Conservation (phyloP, 2,113 vertebrate species). For the Urocolius indicus region DNA sequence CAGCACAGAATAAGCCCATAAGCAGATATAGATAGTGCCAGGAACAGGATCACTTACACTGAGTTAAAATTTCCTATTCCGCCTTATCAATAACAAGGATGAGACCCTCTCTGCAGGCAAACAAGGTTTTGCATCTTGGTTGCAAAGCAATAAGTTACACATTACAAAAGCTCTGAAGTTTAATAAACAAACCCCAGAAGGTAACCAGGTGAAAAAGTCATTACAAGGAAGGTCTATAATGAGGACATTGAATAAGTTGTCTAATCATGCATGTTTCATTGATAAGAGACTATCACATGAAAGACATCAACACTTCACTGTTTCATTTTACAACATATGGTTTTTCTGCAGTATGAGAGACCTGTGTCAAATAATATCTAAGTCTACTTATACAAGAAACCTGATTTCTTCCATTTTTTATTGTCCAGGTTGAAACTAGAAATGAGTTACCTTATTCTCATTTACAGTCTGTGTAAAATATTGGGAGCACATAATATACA, state of each 20-base stretch:
- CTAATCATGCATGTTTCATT: neutral
- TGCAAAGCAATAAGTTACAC: rapidly evolving
- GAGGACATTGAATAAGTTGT: neutral
- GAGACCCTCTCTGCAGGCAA: neutral
- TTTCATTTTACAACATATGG: neutral
- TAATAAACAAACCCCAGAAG: neutral
- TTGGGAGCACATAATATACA: neutral
- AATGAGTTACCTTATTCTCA: neutral
- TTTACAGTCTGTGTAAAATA: constrained; percentile 2
- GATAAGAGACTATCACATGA: neutral
- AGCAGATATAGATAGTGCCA: neutral
- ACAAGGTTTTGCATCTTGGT: neutral
- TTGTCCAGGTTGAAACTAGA: neutral
- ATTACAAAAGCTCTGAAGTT: neutral
- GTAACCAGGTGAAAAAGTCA: neutral
- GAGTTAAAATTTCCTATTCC: neutral
- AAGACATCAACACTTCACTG: neutral
- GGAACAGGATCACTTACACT: rapidly evolving
- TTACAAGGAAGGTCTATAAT: neutral
- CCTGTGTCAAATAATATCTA: neutral
- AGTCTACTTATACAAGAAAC: neutral
- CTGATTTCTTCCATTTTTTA: neutral
- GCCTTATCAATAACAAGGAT: neutral
- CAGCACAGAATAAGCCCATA: neutral
- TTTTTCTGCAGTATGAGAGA: neutral